Base-by-base conservation (phyloP, 2,113 vertebrate species). In the Hystrix cristata region DNA sequence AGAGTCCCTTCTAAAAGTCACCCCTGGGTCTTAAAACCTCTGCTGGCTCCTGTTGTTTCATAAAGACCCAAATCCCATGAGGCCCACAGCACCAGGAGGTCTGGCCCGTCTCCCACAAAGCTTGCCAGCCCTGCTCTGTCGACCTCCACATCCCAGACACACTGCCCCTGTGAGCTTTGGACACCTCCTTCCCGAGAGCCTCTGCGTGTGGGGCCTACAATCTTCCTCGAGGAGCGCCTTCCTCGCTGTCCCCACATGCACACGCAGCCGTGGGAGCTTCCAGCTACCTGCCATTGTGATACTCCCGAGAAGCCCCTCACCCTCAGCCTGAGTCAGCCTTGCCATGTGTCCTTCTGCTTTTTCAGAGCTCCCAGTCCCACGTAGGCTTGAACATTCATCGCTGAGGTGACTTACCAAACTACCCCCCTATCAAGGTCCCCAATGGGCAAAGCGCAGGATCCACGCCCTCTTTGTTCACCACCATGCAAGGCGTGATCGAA, bases 1-100 rank as follows among this genome's bases (percentile, higher is more conserved):
- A 91, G 78, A 86, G 14, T 25, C 93, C 64, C 43, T 94, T 55
- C 43, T 15, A 57, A 74, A 95, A 92, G 55, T 9, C 62, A 29
- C 31, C 0, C 8, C 67, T 38, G 1, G 27, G 81, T 16, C 62
- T 71, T 93, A 69, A 89, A 43, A 51, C 5, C 7, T 81, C 46
- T 8, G 21, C 72, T 43, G 71, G 16, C 57, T 62, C 85, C 51
- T 72, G 12, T 3, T 69, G 5, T 5, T 72, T 12, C 55, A 55
- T 80, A 46, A 53, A 92, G 51, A 79, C 34, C 21, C 27, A 69
- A 62, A 78, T 57, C 46, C 48, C 23, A 43, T 43, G 2, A 43
- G 71, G 59, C 3, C 46, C 7, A 5, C 3, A 34, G 48, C 9
- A 38, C 51, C 83, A 21, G 72, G 29, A 74, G 31, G 7, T 46